Base-by-base conservation (phyloP, 2,113 vertebrate species). In the Serilophus lunatus region DNA sequence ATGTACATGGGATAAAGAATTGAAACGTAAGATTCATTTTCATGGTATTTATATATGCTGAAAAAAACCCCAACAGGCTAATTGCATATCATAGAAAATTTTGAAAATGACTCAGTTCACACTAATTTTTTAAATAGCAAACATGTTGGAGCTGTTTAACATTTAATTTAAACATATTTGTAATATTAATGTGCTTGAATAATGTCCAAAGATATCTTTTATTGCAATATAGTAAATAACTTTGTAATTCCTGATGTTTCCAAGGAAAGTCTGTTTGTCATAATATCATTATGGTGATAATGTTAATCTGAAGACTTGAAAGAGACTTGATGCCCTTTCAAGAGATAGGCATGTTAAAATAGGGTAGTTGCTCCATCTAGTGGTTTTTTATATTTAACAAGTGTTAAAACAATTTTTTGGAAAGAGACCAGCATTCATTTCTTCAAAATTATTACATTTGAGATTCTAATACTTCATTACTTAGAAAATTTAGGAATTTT, bases 341-440 rank as follows among this genome's bases (percentile, higher is more conserved):
- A 65, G 19, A 49, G 76, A 45, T 93, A 95, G 78, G 12, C 56
- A 61, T 78, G 50, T 82, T 95, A 82, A 90, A 94, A 71, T 35
- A 92, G 86, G 54, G 36, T 76, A 82, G 84, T 87, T 94, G 92
- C 95, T 94, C 97, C 98, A 97, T 97, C 98, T 98, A 98, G 97
- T 96, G 97, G 42, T 4, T 66, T 38, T 36, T 38, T 87, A n/a
- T 12, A 47, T 87, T 94, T 75, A 80, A 56, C n/a, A 86, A 66
- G 29, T 84, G 51, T 88, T 94, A 65, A 56, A 25, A 18, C 1
- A 31, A 6, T 14, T 87, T 56, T 91, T 94, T 86, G 10, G 83
- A 93, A 82, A 94, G 56, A 76, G 2, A 68, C 9, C 56, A 74
- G 12, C 18, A 54, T 60, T 86, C 7, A 69, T 71, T 45, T 59